Conservation (phyloP, 2,797 vertebrate species). For the Delichon dasypus region DNA sequence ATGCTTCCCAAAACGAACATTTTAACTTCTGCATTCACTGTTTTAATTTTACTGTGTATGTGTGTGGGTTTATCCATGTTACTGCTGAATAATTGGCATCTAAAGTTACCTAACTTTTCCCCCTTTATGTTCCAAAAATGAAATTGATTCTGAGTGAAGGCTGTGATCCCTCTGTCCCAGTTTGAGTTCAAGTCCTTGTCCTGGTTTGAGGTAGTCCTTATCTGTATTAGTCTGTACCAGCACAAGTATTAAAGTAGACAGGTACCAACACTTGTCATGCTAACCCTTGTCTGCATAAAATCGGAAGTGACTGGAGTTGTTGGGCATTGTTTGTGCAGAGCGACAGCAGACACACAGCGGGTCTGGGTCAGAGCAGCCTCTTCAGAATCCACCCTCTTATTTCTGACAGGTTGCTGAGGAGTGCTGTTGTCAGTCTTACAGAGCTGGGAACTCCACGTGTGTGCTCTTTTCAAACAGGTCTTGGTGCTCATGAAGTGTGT, state of each 20-base stretch:
- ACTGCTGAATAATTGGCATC: neutral
- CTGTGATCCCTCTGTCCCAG: slow-evolving; percentile 4
- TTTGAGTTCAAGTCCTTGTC: slow-evolving; percentile 47
- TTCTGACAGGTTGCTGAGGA: neutral
- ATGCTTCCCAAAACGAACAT: neutral
- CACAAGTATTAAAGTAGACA: slow-evolving; percentile 25
- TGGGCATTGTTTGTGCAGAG: neutral
- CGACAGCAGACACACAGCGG: neutral
- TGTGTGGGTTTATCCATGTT: neutral
- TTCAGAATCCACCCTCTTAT: neutral
- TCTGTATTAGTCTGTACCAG: neutral
- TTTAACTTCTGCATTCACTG: neutral
- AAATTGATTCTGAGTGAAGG: neutral
- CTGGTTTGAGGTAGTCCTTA: slow-evolving; percentile 32
- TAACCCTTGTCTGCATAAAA: neutral
- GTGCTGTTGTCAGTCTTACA: neutral
- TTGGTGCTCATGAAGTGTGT: neutral
- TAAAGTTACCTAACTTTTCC: neutral
- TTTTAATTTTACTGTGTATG: neutral
- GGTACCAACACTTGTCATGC: slow-evolving; percentile 15
- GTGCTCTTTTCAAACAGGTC: neutral
- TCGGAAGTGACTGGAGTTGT: slow-evolving; percentile 1
- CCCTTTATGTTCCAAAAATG: neutral
- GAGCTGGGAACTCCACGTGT: neutral
- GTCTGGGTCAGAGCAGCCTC: neutral